Conservation (phyloP, 2,113 vertebrate genomes). For the Potamarius usumacintae region DNA sequence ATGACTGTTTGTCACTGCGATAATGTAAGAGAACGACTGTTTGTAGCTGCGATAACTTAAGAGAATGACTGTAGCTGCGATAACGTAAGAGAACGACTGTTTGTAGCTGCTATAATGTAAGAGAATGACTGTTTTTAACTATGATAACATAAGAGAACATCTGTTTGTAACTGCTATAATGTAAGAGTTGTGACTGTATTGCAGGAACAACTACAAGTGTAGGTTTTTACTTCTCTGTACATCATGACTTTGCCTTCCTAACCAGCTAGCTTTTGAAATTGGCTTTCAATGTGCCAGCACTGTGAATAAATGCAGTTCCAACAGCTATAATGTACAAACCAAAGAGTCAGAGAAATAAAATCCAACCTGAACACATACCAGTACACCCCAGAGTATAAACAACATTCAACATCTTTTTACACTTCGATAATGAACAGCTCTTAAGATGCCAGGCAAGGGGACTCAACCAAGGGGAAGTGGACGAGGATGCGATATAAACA, state of each 20-base stretch:
- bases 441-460: not conserved
- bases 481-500: not conserved
- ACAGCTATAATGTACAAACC: not conserved
- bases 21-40: too few relatives aligned
- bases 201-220: not conserved
- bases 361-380: not conserved
- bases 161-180: not conserved
- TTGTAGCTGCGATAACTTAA: too few relatives aligned
- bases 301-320: not conserved
- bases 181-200: not conserved
- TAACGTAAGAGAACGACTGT: too few relatives aligned
- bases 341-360: not conserved
- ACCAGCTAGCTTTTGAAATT: not conserved
- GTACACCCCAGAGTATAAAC: not conserved
- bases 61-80: too few relatives aligned
- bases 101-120: too few relatives aligned
- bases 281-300: not conserved
- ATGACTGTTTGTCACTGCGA: too few relatives aligned
- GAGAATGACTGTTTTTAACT: too few relatives aligned
- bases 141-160: too few relatives aligned
- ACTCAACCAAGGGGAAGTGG: not conserved
- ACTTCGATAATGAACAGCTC: not conserved
- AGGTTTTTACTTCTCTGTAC: not conserved
- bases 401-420: not conserved
- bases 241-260: not conserved